Evolutionary conservation across 2,888 invertebrate genomes (phyloP), one percentile per base, ranked within the genome.

Genomic region (Phoronis australis): DNA sequence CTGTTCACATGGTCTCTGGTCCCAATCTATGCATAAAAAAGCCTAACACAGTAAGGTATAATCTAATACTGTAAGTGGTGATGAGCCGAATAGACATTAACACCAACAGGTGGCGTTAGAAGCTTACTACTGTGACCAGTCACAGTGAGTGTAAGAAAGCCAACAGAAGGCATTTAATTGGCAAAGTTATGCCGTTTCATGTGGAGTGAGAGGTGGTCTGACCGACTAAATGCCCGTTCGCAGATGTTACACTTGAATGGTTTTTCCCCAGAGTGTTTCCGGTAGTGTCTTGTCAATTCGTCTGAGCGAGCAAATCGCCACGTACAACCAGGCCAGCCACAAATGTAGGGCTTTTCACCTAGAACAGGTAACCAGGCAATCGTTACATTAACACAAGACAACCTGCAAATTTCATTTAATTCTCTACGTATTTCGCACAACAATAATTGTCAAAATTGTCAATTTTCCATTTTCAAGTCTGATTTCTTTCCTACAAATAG

Each of bases 171-270:
- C n/a, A n/a, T n/a, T n/a, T n/a, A n/a, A n/a, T n/a, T n/a, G n/a
- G n/a, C n/a, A n/a, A n/a, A n/a, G n/a, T n/a, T n/a, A n/a, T 84
- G 84, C 52, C 83, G 71, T 66, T 83, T 83, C 82, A 83, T 83
- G 69, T 84, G 84, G 35, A 84, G 78, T 15, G 82, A 81, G 49
- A 84, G 76, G 61, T 84, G 84, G 64, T 84, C 84, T 4, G 83
- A 83, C n/a, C 84, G 76, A 23, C 83, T 82, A 70, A 84, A 84
- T 21, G 83, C 82, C 38, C 84, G 69, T 55, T 83, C 82, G 68
- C 84, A 84, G 41, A 82, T 74, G 24, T 80, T 76, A 66, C 84
- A 84, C 61, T 82, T 82, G 71, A 84, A 84, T 3, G 84, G 84
- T 54, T 83, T 77, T 64, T 83, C 83, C 1, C 84, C 80, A 15